These are phyloP conservation scores for Chrosomus eos DNA, from an alignment of 2,797 vertebrate species.

Conservation along the genomic window DNA sequence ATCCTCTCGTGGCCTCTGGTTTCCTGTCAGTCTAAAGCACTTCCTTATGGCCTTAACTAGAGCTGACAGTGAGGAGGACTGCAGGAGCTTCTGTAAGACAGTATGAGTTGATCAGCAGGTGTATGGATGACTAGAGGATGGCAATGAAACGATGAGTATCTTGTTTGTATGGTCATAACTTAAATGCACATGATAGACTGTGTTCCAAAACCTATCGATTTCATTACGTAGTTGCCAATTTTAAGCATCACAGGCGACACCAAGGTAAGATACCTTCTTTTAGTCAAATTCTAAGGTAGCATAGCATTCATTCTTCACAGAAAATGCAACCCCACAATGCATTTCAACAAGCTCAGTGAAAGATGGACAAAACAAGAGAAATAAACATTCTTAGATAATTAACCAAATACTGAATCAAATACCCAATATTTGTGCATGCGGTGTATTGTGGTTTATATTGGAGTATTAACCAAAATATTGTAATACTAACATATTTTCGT, in stretches of 20 bases:
- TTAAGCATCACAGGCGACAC: not conserved
- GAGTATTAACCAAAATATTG: too few relatives aligned
- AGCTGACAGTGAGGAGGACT: conserved; percentile 39
- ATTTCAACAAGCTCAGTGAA: not conserved
- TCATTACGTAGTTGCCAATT: not conserved
- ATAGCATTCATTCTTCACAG: not conserved
- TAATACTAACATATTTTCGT: too few relatives aligned
- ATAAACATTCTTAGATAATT: not conserved
- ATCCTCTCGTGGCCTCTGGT: conserved; percentile 58
- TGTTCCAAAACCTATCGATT: not conserved
- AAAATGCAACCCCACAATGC: not conserved
- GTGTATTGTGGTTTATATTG: not conserved
- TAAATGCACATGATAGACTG: not conserved
- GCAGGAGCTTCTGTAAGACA: conserved; percentile 5
- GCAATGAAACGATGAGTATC: not conserved
- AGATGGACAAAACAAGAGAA: not conserved
- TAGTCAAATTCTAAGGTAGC: not conserved
- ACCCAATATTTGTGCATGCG: not conserved
- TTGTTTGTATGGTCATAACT: not conserved
- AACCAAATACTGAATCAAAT: not conserved
- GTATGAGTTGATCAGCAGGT: not conserved
- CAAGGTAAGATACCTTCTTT: not conserved
- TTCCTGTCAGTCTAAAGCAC: conserved; percentile 72
- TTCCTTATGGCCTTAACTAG: conserved; percentile 48
- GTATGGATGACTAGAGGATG: not conserved